phyloP scores from a whole-genome alignment of 35 echinoderm and acorn worm species.

The Acanthaster planci region DNA sequence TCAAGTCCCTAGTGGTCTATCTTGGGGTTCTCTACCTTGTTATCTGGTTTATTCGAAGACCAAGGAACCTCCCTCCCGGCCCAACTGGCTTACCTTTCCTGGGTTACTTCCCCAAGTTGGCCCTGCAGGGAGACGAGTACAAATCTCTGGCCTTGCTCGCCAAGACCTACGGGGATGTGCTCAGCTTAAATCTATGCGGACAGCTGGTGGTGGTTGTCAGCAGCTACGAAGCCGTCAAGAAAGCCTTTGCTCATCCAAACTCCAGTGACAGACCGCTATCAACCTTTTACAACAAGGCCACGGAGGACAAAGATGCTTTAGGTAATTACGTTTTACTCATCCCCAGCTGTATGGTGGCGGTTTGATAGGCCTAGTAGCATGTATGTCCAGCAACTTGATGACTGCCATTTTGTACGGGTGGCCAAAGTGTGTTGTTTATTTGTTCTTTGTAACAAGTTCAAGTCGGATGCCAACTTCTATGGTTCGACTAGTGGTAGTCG shows the following conservation, averaged over 20 bases:
- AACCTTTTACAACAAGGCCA: not conserved
- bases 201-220: not conserved
- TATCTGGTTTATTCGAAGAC: not conserved
- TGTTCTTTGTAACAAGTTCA: too few species aligned
- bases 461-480: too few species aligned
- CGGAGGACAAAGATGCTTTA: not conserved
- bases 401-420: too few species aligned
- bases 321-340: not conserved
- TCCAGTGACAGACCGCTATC: not conserved
- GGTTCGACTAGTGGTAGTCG: too few species aligned
- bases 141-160: not conserved
- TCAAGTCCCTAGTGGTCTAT: not conserved
- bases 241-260: not conserved
- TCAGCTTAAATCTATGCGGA: constrained; percentile 8
- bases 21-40: not conserved
- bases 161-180: not conserved
- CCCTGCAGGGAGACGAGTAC: not conserved
- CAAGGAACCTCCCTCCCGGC: constrained; percentile 16
- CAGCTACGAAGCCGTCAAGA: not conserved
- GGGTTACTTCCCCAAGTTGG: not conserved
- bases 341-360: too few species aligned
- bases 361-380: too few species aligned
- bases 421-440: too few species aligned
- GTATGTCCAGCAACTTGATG: too few species aligned
- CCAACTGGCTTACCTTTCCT: not conserved